Base-by-base conservation (phyloP, 2,113 vertebrate genomes). In the Catagonus wagneri region DNA sequence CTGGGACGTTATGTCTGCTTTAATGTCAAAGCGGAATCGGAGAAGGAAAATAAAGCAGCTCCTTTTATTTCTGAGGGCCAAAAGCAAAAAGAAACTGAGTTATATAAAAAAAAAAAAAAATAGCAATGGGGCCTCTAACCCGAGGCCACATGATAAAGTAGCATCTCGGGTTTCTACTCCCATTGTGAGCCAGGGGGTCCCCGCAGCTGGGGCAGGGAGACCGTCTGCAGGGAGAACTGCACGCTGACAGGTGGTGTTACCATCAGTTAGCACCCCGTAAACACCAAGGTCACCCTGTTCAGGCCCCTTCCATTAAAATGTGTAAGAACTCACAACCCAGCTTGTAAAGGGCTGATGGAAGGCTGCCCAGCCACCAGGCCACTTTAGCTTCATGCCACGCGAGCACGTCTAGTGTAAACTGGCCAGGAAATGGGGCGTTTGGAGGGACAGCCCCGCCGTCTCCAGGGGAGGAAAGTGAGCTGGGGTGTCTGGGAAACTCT, bases 251-350 rank as follows among this genome's bases (percentile, higher is more conserved):
- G 54, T 95, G 96, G 94, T 74, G 66, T 96, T 97, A 3, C 79
- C 97, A 78, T 98, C 89, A 97, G 72, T 95, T 78, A 97, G 89
- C 94, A 87, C 89, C 94, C 72, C 95, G 83, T 94, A 97, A 98
- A 98, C 93, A 96, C 97, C 93, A 92, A 96, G 96, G 94, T 98
- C 96, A 29, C 86, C 87, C 87, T 87, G 27, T 95, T 97, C 96
- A 96, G 98, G 76, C 61, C 68, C 93, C 97, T 83, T 69, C 84
- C 91, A 66, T 97, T 97, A 96, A 96, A 98, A 94, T 50, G 84
- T 95, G 75, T 88, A 81, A 95, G 58, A 60, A 0, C 92, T 96
- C 81, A 94, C 89, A 97, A 4, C 0, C 93, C 52, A 0, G 93
- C 80, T 96, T 96, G 34, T 84, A 90, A 95, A 96, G 92, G 81